Conservation (phyloP, 2,113 vertebrate genomes). For the Coracopsis vasa region DNA sequence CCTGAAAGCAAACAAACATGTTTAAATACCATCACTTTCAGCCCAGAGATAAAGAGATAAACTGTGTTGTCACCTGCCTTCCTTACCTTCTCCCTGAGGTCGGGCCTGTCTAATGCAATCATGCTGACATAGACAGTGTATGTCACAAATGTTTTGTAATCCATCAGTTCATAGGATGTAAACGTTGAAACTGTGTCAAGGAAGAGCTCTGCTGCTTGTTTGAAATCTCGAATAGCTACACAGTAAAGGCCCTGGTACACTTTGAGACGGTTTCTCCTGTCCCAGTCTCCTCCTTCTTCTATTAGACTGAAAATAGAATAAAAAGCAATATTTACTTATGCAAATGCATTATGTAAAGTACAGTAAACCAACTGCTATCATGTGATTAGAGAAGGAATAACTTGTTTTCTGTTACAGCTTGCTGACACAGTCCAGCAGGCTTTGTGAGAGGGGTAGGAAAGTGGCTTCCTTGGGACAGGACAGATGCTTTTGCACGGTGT, state of each 20-base stretch:
- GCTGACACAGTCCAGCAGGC: background rate
- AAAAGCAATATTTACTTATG: background rate
- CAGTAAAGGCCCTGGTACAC: conserved; percentile 98
- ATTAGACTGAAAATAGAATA: conserved; percentile 82
- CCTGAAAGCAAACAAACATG: conserved; percentile 67
- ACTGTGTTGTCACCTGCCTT: background rate
- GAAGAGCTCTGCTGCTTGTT: conserved; percentile 96
- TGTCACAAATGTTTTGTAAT: conserved; percentile 98
- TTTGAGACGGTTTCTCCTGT: conserved; percentile 95
- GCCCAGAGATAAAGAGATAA: background rate
- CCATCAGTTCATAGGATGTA: conserved; percentile 99
- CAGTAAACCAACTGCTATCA: background rate
- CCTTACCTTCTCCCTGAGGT: conserved; percentile 95
- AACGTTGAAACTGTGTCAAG: conserved; percentile 97
- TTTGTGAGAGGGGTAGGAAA: background rate
- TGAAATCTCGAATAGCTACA: conserved; percentile 96
- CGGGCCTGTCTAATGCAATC: conserved; percentile 95
- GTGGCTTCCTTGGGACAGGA: background rate
- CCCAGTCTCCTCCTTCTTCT: conserved; percentile 98
- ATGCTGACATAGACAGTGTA: conserved; percentile 98
- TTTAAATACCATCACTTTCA: background rate
- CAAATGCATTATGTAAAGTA: background rate
- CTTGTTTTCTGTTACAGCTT: background rate
- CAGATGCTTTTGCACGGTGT: background rate
- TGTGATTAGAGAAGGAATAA: background rate